Evolutionary conservation across 2,888 invertebrate species (phyloP), one percentile per base, ranked within the genome.

Genomic region (Xestia xanthographa): DNA sequence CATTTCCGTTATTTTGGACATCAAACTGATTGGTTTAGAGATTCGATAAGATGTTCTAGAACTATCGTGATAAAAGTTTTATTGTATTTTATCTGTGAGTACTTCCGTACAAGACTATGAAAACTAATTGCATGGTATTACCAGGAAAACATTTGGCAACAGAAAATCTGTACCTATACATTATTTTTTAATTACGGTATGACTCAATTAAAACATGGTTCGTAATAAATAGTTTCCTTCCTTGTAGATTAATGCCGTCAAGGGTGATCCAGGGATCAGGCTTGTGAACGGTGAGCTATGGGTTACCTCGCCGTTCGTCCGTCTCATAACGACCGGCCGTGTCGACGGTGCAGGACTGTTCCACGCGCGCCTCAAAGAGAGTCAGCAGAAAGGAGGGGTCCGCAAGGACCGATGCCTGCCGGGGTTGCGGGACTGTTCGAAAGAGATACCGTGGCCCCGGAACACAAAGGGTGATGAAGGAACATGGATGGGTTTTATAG

Each of bases 101-200:
- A 79, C 45, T 84, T 86, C 84, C 84, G 62, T 72, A 86, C 38
- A 72, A n/a, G 38, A 53, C 48, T 63, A 77, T 58, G 68, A 66
- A 26, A 41, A 56, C 66, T 83, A 66, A 83, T 53, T 79, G 83
- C 45, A 34, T 34, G 34, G 34, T 34, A 34, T 53, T 62, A 53
- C 8, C 2, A 58, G 12, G 60, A 66, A 78, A 53, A 34, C 5
- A 1, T 1, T 20, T 6, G 22, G 5, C 20, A 56, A 43, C n/a
- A 45, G 17, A 8, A 29, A 58, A 3, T 58, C 4, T 4, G 20
- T 34, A 48, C 41, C 9, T 11, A n/a, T n/a, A 41, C n/a, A 9
- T n/a, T 29, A 12, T 20, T 20, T 73, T 75, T 74, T 65, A 14
- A 50, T 62, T 43, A 41, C 9, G 34, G 29, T 20, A n/a, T 29